Evolutionary conservation across 2,888 invertebrate species (phyloP), one percentile per base, ranked within the genome.

Genomic region (Pantelozetes paolii): DNA sequence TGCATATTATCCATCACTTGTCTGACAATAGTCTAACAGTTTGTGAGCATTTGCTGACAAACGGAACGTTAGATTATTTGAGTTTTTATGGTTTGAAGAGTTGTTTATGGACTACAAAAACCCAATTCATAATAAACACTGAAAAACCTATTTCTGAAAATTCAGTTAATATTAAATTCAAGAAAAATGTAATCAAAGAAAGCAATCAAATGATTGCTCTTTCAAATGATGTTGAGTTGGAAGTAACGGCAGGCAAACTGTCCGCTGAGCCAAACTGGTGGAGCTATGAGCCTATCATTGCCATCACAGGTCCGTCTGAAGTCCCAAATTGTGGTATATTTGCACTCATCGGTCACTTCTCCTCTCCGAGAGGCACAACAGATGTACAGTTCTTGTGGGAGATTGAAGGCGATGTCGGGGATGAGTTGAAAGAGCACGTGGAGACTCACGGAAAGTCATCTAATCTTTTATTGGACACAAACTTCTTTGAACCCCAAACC

Each of bases 81-180:
- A 78, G 76, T n/a, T 73, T 74, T 57, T 75, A 76, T 67, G 75
- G 74, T 54, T 57, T 71, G 15, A 30, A 71, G 20, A 74, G 30
- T 20, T 79, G 79, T 73, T 59, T 76, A n/a, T 79, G 79, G 79
- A 77, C 78, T 8, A 78, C 79, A 30, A 79, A 79, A 72, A 75
- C 76, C 13, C 79, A 79, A 23, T 67, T 79, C 20, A 76, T 79
- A n/a, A 77, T 78, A 11, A 74, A 73, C 67, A 74, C 77, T 28
- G 73, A 74, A 40, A 75, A 75, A 74, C 76, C 75, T 18, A 77
- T 78, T 73, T 15, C 69, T 72, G 76, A 45, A 28, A 74, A 77
- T 73, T 64, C 75, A 15, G 50, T 77, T 20, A 71, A 75, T 50
- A 72, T 78, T 2, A 73, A 76, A 26, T 76, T 78, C 42, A 74